Evolutionary conservation across 2,888 invertebrate genomes (phyloP).

Genomic region (Eucera pruinosa): DNA sequence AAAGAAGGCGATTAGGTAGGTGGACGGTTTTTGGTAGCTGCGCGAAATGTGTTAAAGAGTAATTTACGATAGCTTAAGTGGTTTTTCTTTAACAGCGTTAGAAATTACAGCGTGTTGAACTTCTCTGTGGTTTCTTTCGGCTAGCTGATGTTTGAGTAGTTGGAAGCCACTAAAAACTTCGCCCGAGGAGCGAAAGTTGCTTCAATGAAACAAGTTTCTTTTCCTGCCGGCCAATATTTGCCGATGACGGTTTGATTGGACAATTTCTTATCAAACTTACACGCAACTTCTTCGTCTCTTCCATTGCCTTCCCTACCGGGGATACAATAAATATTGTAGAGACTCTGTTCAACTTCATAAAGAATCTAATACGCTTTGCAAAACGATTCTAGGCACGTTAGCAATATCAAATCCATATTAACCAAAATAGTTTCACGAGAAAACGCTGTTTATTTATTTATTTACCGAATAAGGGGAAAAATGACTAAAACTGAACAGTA

Average conservation of each 20-base stretch:
- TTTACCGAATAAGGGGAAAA: no score
- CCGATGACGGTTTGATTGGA: conserved; percentile 13
- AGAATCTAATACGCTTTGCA: background rate
- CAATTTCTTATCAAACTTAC: conserved; percentile 6
- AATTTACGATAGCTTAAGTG: background rate
- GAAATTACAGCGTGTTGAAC: background rate
- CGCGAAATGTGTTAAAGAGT: no score
- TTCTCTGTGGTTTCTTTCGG: background rate
- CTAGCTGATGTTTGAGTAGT: background rate
- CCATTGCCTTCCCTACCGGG: no score
- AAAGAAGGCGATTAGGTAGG: no score
- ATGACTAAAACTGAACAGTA: no score
- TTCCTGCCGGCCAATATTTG: conserved; percentile 11
- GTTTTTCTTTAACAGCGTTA: background rate
- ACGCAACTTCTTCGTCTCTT: background rate
- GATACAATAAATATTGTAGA: background rate
- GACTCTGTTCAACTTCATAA: no score
- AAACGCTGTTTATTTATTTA: no score
- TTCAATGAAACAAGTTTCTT: conserved; percentile 23
- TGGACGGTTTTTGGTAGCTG: no score
- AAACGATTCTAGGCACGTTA: no score
- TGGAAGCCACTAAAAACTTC: conserved; percentile 14
- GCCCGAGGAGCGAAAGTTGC: background rate
- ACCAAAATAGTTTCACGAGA: no score
- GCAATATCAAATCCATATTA: no score